Evolutionary conservation across 2,888 invertebrate species (phyloP).

Genomic region (Ophion ellenae): DNA sequence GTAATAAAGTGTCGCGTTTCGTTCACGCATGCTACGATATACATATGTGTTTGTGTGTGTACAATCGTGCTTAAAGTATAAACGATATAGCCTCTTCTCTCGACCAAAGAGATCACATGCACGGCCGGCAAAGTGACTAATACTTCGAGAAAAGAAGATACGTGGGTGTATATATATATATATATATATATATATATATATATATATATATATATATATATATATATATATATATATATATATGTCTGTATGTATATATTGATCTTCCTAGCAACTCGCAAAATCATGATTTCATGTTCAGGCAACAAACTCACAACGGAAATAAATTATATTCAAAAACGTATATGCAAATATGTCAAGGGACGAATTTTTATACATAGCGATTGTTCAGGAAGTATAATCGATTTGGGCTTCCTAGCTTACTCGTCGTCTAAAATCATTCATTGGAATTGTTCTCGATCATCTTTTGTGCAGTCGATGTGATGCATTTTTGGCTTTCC

Average conservation of each 20-base stretch:
- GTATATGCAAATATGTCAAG: background rate
- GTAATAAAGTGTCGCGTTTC: slow-evolving; percentile 45
- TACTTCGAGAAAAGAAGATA: slow-evolving; percentile 14
- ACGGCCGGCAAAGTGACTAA: slow-evolving; percentile 41
- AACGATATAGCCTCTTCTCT: slow-evolving; percentile 63
- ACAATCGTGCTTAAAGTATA: slow-evolving; percentile 63
- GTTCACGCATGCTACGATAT: slow-evolving; percentile 39
- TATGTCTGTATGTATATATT: background rate
- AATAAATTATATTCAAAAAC: slow-evolving; percentile 39
- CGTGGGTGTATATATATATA: background rate
- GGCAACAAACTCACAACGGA: slow-evolving; percentile 40
- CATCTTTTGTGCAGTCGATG: too few species aligned
- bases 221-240: background rate
- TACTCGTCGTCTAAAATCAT: too few species aligned
- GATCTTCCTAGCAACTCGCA: slow-evolving; percentile 1
- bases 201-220: background rate
- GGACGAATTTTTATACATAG: background rate
- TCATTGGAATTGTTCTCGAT: too few species aligned
- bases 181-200: background rate
- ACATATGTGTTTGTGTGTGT: slow-evolving; percentile 45
- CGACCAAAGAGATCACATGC: slow-evolving; percentile 34
- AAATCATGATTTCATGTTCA: slow-evolving; percentile 52
- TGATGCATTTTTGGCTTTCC: background rate
- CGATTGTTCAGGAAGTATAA: too few species aligned
- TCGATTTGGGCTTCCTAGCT: too few species aligned